These are phyloP conservation scores for Aselliscus stoliczkanus DNA, from an alignment of 2,797 vertebrate genomes.

Conservation along the genomic window DNA sequence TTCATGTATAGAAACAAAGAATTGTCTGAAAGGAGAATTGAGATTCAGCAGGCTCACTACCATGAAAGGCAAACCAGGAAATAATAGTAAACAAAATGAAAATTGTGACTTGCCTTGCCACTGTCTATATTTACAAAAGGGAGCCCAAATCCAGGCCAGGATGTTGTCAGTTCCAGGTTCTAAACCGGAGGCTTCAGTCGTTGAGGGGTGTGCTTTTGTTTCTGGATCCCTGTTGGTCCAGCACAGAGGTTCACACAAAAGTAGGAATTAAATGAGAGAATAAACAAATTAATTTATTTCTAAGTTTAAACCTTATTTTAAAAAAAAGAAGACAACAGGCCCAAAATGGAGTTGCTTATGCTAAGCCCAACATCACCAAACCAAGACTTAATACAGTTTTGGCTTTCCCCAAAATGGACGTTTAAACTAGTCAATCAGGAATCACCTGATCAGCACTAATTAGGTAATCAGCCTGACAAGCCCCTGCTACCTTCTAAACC, in stretches of 20 bases:
- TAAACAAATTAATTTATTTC: neutral
- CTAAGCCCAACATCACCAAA: neutral
- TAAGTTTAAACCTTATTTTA: neutral
- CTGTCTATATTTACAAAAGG: neutral
- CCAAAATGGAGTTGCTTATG: neutral
- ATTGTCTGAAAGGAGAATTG: neutral
- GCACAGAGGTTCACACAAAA: neutral
- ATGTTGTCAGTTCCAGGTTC: neutral
- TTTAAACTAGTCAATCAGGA: neutral
- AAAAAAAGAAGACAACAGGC: neutral
- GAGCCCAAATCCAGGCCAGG: fast-evolving
- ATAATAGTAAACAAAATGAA: neutral
- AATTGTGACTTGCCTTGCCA: neutral
- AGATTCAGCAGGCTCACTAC: neutral
- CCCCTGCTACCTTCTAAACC: neutral
- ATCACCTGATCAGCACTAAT: neutral
- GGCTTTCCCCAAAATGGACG: neutral
- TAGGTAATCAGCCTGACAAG: neutral
- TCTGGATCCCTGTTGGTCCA: neutral
- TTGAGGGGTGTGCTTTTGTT: neutral
- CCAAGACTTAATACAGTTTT: neutral
- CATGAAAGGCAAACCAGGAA: neutral
- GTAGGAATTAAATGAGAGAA: neutral
- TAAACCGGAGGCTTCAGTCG: neutral
- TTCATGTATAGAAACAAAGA: neutral